Conservation (phyloP, 2,113 vertebrate species). For the Nyctereutes procyonoides region DNA sequence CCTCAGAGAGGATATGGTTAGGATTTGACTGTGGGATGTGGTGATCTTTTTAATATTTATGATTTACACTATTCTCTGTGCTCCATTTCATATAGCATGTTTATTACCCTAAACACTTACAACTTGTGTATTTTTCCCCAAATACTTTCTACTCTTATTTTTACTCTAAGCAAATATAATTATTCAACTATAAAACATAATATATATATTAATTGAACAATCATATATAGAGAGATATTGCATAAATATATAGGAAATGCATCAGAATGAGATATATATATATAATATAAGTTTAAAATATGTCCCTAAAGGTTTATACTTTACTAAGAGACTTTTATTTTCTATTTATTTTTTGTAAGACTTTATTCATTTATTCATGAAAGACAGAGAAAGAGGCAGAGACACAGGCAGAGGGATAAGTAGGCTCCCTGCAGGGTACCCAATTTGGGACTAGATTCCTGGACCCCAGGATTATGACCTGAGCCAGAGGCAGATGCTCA, state of each 20-base stretch:
- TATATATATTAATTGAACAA: neutral
- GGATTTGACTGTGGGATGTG: neutral
- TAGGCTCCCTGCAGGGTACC: no score
- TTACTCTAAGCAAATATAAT: neutral
- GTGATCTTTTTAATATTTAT: conserved; percentile 59
- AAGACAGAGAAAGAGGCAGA: no score
- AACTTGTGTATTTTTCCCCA: neutral
- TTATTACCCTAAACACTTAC: conserved; percentile 52
- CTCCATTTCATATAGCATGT: neutral
- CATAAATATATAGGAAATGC: neutral
- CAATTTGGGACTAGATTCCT: no score
- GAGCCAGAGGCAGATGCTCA: no score
- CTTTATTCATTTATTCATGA: no score
- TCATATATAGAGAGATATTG: neutral
- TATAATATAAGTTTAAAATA: neutral
- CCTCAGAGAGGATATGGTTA: neutral
- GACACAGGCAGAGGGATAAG: no score
- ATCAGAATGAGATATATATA: neutral
- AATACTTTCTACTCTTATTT: neutral
- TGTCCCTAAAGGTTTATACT: neutral
- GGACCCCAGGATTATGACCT: no score
- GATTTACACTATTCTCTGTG: neutral
- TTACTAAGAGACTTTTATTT: neutral
- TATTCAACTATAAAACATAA: neutral
- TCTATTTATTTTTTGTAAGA: no score